Conservation (phyloP, 2,113 vertebrate genomes). For the Ceyx cyanopectus region DNA sequence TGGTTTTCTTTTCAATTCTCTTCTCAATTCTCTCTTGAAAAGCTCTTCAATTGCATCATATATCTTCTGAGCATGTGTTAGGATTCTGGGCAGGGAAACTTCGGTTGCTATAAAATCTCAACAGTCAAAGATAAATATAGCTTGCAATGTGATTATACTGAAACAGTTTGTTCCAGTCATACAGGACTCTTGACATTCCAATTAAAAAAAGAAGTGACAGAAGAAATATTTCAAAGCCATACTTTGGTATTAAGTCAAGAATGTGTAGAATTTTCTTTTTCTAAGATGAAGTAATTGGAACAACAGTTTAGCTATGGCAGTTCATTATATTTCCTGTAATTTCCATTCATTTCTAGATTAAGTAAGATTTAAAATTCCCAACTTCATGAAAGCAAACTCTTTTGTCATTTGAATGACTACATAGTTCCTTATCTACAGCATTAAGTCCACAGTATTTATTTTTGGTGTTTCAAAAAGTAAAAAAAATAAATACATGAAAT, state of each 20-base stretch:
- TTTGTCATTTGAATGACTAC: not conserved
- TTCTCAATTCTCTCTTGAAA: too few species aligned
- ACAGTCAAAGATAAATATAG: constrained; percentile 51
- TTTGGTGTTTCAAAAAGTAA: not conserved
- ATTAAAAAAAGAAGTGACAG: constrained; percentile 45
- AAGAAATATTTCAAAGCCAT: constrained; percentile 36
- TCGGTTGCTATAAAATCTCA: constrained; percentile 40
- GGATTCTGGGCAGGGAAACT: constrained; percentile 4
- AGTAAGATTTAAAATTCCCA: not conserved
- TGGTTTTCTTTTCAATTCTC: too few species aligned
- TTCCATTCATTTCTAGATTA: not conserved
- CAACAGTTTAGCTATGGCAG: not conserved
- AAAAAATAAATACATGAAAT: not conserved
- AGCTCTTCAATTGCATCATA: not conserved
- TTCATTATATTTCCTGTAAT: not conserved
- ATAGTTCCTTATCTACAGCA: not conserved
- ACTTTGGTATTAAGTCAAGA: not conserved
- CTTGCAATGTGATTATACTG: constrained; percentile 42
- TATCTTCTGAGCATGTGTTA: constrained; percentile 22
- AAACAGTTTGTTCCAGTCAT: constrained; percentile 65
- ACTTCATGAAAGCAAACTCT: not conserved
- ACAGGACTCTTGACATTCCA: constrained; percentile 47
- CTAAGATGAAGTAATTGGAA: constrained; percentile 11
- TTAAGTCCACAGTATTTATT: not conserved
- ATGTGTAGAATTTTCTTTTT: constrained; percentile 8